Evolutionary conservation across 1,140 invertebrate genomes (phyloP), one percentile per base, ranked within the genome.

Genomic region (Macrotrachela quadricornifera): DNA sequence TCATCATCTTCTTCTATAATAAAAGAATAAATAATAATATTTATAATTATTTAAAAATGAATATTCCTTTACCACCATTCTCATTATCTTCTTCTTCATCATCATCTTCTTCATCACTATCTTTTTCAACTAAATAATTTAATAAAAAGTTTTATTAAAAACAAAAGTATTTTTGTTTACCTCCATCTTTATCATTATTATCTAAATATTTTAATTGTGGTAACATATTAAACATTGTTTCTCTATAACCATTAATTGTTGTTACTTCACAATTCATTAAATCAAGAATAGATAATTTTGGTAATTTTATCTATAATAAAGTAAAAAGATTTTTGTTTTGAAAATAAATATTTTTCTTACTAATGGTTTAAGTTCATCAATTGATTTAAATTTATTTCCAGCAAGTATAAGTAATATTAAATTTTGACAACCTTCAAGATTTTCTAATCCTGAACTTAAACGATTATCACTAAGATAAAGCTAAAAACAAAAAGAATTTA

Each of bases 201-300:
- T 96, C 90, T 46, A 96, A 76, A 72, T 80, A 91, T 69, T 80
- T 82, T 43, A 96, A 73, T 59, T 79, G 81, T 49, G 85, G 81
- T 58, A 94, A 77, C 62, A 92, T 74, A 63, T 79, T 79, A 71
- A 95, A 95, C 21, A 95, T 80, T 73, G 88, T 87, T 62, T 81
- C 83, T 65, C 85, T 79, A 69, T 95, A 96, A 59, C 86, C 81
- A 49, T 90, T 85, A 63, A 81, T 75, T 58, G 75, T 76, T 56
- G 86, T 91, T 17, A 87, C 84, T 71, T 90, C 86, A 77, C 92
- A 95, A 65, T 92, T 91, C 66, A 90, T 94, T 47, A 96, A 73
- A 75, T 96, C 91, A 64, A 96, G 74, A 63, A 80, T 83, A 16
- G 16, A 15, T 10, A 53, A 17, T 13, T 44, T 39, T 0, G 17